Base-by-base conservation (phyloP, 2,797 vertebrate genomes). In the Tiaroga cobitis region DNA sequence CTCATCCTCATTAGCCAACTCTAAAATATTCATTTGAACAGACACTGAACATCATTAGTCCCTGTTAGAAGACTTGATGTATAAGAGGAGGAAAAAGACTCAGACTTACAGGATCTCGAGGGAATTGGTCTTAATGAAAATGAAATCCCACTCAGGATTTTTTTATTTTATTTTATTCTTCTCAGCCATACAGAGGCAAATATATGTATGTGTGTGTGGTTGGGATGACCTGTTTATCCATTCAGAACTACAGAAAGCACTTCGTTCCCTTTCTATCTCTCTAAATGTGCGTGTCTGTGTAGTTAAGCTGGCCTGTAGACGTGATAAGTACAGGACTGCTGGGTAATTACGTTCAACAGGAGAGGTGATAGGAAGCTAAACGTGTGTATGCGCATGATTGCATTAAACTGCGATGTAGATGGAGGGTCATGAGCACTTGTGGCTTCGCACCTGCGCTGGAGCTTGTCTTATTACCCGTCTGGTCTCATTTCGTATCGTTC, bases 11-110 rank as follows among this genome's bases (percentile, higher is more conserved):
- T 89, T 89, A 87, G 74, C 83, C 41, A 34, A 76, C 51, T 84
- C 73, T 89, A 75, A 89, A 88, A 89, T 88, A 89, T 88, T 88
- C 49, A 87, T 87, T 82, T 80, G 67, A 85, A 80, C 85, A 87
- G 83, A 85, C 80, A 77, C 46, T 82, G 51, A 81, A 84, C 74
- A 61, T 88, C 76, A 86, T 89, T 88, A 89, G 83, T 80, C 81
- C 85, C 69, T 74, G 72, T 85, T 88, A 87, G 84, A 76, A 85
- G 86, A 77, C 83, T 77, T 87, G 83, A 87, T 85, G 74, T 72
- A 87, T 85, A 84, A 67, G 65, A 29, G 24, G 61, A 73, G 61
- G 56, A 83, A 81, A 85, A 82, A 87, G 84, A 85, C 82, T 51
- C 82, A 65, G 80, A 68, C 80, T 69, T 78, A 83, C 80, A 83